Evolutionary conservation across 92 coral and sea anemone genomes (phyloP), one percentile per base, ranked within the genome.

Genomic region (Zoanthus sociatus): DNA sequence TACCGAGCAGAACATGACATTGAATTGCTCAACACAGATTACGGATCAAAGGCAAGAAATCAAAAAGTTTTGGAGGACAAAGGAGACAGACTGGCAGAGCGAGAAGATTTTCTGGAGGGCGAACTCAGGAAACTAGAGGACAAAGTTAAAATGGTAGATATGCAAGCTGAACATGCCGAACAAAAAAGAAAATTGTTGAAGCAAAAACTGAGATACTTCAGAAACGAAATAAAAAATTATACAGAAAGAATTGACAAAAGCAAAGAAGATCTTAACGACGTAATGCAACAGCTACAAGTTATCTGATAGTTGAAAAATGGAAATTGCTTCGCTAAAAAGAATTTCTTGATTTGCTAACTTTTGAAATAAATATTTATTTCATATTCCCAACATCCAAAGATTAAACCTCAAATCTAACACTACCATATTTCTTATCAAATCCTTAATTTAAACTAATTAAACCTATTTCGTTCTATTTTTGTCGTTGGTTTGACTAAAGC

Each of bases 31-130:
- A 83, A 83, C 32, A 87, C 77, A 21, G 88, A 89, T 48, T 86
- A 88, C 20, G 94, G 84, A 26, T 84, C 78, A 9, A 92, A 89
- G 18, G 95, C 94, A n/a, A 84, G 98, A 60, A 90, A 90, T 71
- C 74, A 92, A 58, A 93, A 88, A 47, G 84, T 87, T 63, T 83
- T 94, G 87, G 94, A 60, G 73, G 89, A 91, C 60, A 78, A 88
- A n/a, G 98, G 91, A 48, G 95, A 93, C 73, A 94, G 89, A 76
- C 89, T 90, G 7, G 83, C 94, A 14, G 93, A 93, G 69, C 89
- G 93, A 31, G 98, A 93, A 48, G 95, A 94, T 7, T 90, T 89
- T 5, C 88, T 71, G 46, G 90, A 83, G 20, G 86, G 87, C 5
- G 71, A 85, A 14, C 67, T 88, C 9, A 88, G 94, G 16, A 66